Conservation (phyloP, 2,888 invertebrate species). For the Tortricodes alternella region DNA sequence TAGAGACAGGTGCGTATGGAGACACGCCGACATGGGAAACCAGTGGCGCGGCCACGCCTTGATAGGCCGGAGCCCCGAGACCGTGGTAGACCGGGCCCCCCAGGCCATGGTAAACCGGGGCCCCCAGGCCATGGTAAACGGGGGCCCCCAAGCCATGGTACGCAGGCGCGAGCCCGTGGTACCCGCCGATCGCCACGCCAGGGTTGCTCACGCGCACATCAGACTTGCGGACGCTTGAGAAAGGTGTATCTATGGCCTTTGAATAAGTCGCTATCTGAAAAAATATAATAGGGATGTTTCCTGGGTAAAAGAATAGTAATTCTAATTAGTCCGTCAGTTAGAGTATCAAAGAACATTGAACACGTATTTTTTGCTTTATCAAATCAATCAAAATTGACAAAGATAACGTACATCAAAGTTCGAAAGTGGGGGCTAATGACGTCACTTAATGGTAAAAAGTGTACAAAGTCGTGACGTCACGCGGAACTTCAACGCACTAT, state of each 20-base stretch:
- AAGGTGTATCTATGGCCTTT: conserved; percentile 88
- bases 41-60: conserved; percentile 59
- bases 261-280: conserved; percentile 85
- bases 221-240: conserved; percentile 87
- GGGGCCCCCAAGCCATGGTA: conserved; percentile 77
- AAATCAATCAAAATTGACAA: too few relatives aligned
- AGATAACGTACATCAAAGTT: too few relatives aligned
- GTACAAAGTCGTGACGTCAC: too few relatives aligned
- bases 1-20: conserved; percentile 61
- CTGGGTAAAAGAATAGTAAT: too few relatives aligned
- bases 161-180: conserved; percentile 41
- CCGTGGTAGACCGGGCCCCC: conserved; percentile 85
- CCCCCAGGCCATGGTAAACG: conserved; percentile 66
- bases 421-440: too few relatives aligned
- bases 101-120: conserved; percentile 51
- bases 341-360: too few relatives aligned
- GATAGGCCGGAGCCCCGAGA: conserved; percentile 46
- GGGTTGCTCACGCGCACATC: conserved; percentile 88
- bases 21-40: conserved; percentile 64
- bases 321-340: too few relatives aligned
- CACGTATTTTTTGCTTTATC: too few relatives aligned
- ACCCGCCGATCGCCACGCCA: conserved; percentile 63
- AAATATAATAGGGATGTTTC: too few relatives aligned
- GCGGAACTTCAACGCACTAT: too few relatives aligned
- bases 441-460: too few relatives aligned